Evolutionary conservation across 2,113 vertebrate genomes (phyloP).

Genomic region (Xyliphius kryptos): DNA sequence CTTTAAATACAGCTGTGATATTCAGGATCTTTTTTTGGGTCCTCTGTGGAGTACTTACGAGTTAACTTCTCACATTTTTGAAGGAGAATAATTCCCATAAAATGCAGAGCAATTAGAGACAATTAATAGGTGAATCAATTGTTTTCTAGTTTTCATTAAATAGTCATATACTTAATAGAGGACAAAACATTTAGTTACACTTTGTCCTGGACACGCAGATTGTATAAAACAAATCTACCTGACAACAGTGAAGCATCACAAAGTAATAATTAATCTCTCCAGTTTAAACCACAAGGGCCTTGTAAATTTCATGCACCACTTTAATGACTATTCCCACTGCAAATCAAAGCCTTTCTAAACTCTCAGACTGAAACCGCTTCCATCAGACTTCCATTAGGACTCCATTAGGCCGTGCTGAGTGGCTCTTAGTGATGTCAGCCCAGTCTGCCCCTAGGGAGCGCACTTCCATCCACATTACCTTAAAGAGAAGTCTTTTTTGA

Average conservation of each 20-base stretch:
- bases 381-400: constrained; percentile 49
- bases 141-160: not conserved
- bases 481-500: too few relatives aligned
- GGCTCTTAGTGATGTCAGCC: constrained; percentile 46
- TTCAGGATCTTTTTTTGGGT: too few relatives aligned
- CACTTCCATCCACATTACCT: not conserved
- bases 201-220: constrained; percentile 34
- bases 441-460: constrained; percentile 18
- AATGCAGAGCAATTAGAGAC: too few relatives aligned
- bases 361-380: constrained; percentile 30
- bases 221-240: constrained; percentile 43
- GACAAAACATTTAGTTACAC: constrained; percentile 21
- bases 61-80: too few relatives aligned
- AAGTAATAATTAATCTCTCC: constrained; percentile 35
- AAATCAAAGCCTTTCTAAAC: constrained; percentile 46
- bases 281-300: constrained; percentile 32
- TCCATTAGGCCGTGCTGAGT: constrained; percentile 52
- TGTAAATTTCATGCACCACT: constrained; percentile 34
- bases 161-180: not conserved
- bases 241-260: constrained; percentile 42
- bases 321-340: constrained; percentile 44
- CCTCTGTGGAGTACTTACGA: too few relatives aligned
- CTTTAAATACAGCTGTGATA: too few relatives aligned
- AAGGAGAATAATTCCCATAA: too few relatives aligned
- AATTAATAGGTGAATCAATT: not conserved